These are phyloP conservation scores for Pandion haliaetus DNA, from an alignment of 2,113 vertebrate species.

Conservation along the genomic window DNA sequence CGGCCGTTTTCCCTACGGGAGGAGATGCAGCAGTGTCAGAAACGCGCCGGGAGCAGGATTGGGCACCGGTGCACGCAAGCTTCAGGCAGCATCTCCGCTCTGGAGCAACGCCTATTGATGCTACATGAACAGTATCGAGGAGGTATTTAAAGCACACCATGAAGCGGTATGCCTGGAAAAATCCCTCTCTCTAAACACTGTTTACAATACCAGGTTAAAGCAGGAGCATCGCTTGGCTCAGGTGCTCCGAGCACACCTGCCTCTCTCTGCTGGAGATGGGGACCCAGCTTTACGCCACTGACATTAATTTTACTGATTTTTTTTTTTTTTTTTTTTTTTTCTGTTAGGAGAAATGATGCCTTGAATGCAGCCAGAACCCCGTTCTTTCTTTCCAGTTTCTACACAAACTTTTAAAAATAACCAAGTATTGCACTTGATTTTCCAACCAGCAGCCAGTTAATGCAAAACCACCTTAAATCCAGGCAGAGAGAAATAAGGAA, in stretches of 20 bases:
- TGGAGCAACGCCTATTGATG: neutral
- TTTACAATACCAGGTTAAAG: neutral
- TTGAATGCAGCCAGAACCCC: neutral
- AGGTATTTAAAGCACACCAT: neutral
- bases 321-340: neutral
- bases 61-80: neutral
- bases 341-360: neutral
- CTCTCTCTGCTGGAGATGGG: neutral
- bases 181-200: neutral
- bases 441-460: neutral
- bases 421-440: neutral
- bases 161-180: neutral
- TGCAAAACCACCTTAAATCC: neutral
- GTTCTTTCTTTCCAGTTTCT: neutral
- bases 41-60: rapidly evolving
- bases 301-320: rapidly evolving
- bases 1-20: neutral
- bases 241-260: neutral
- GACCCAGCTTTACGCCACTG: neutral
- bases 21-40: neutral
- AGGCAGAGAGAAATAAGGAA: neutral
- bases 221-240: neutral
- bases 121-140: neutral
- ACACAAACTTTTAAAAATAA: neutral
- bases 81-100: neutral